Base-by-base conservation (phyloP, 2,113 vertebrate genomes). In the Lycocorax pyrrhopterus region DNA sequence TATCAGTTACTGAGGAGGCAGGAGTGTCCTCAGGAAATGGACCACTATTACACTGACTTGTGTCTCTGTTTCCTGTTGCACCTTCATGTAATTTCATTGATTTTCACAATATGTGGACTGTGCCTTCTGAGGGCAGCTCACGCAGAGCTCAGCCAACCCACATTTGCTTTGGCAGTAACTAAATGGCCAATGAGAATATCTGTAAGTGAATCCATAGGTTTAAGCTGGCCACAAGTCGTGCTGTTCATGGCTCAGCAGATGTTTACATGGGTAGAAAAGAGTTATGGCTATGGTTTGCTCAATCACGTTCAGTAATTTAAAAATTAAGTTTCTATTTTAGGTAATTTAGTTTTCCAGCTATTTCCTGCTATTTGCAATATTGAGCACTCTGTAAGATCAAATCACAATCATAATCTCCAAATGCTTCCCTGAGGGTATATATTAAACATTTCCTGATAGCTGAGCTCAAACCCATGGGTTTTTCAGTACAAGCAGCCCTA, bases 31-130 rank as follows among this genome's bases (percentile, higher is more conserved):
- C 4, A 2, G 35, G 55, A 69, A 60, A 25, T 0, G 1, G 25
- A 84, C 10, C 15, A 47, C 5, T 69, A 3, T 21, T 55, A 1
- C 0, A n/a, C 30, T 1, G 2, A 53, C 22, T 25, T 1, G 0
- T 39, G 27, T 69, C 7, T 37, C 59, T 49, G 33, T 73, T 77
- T 55, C 14, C 30, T 58, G 19, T 46, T 66, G 37, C 3, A 2
- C 4, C 12, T 56, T 62, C 19, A 33, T 44, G 19, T 56, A 39
- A 63, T 67, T 67, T 67, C 12, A 76, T 11, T 53, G 52, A 75
- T 72, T 83, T 86, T 71, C 46, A 55, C 20, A 12, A 8, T 26
- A 10, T 1, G 2, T 44, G 37, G 20, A 18, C 16, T 67, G 10
- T 49, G 23, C 43, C 29, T 64, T 60, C 52, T 52, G 47, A 63